Conservation (phyloP, 2,113 vertebrate genomes). For the Taurulus bubalis region DNA sequence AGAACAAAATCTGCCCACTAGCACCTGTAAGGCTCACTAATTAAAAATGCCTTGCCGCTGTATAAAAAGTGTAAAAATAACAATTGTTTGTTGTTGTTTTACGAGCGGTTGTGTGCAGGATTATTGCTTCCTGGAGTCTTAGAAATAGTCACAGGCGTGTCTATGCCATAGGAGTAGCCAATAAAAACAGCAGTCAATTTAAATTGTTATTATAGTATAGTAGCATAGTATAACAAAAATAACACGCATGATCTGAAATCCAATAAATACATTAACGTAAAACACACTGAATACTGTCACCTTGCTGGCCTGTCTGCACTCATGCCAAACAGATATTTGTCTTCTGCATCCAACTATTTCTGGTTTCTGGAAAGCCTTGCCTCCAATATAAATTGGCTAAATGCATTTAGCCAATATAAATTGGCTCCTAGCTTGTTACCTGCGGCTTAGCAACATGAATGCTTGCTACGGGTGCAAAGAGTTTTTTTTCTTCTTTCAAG, state of each 20-base stretch:
- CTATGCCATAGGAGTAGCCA: neutral
- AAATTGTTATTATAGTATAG: neutral
- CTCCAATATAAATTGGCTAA: slow-evolving; percentile 44
- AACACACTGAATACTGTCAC: slow-evolving; percentile 32
- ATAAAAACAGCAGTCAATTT: neutral
- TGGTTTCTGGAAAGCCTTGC: slow-evolving; percentile 55
- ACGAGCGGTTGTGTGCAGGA: neutral
- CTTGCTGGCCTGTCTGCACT: slow-evolving; percentile 35
- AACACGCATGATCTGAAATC: neutral
- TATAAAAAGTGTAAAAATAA: neutral
- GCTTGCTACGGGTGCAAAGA: slow-evolving; percentile 22
- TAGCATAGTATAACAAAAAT: neutral
- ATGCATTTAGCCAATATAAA: slow-evolving; percentile 37
- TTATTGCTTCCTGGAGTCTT: neutral
- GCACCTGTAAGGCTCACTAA: neutral
- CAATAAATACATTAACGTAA: slow-evolving; percentile 19
- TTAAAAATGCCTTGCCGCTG: neutral
- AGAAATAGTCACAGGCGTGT: neutral
- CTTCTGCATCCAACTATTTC: slow-evolving; percentile 70
- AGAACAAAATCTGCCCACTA: neutral
- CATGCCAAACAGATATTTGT: slow-evolving; percentile 62
- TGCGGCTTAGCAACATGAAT: slow-evolving; percentile 78
- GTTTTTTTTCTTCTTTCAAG: slow-evolving; percentile 31
- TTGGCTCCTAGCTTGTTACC: slow-evolving; percentile 51
- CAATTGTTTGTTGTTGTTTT: neutral